Base-by-base conservation (phyloP, 2,888 invertebrate species). In the Netelia melanura region DNA sequence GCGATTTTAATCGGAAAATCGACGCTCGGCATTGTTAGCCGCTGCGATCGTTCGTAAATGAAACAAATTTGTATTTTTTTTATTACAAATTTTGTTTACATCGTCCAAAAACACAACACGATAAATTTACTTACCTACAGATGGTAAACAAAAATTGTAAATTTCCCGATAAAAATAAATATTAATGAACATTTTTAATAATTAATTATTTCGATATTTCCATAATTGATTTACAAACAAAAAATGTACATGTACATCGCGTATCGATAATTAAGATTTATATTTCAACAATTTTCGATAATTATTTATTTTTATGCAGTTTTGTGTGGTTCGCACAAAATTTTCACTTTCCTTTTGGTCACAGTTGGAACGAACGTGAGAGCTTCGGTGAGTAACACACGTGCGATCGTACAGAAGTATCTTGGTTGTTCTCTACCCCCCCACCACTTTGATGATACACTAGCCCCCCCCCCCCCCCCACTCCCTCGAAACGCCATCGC, bases 301-400 rank as follows among this genome's bases (percentile, higher is more conserved):
- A 30, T 5, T 30, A 30, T 5, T 2, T 30, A 3, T 30, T 30
- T 30, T 30, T 30, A 30, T 5, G 30, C 5, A 5, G 0, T 30
- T 30, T 30, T 25, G 25, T 25, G 25, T 25, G 2, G 25, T 25
- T 25, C 25, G 61, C 8, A 30, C 10, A 6, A 38, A 68, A 68
- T 48, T 70, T 23, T 78, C 54, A 21, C n/a, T 78, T 38, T 30
- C 38, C 5, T 64, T 68, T 17, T 68, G 25, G 30, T 17, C 58
- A 58, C 11, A 2, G 68, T 30, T 30, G 23, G 68, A 17, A 23
- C 21, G 48, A 70, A 78, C 54, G 70, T 62, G 38, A 70, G 78
- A 52, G 70, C 70, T 77, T 68, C 21, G 54, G 43, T 62, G 78
- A 70, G 61, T 44, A 70, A 62, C 70, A 70, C 70, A 70, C 62